These are phyloP conservation scores for Notiomystis cincta DNA, from an alignment of 2,113 vertebrate species.

Conservation along the genomic window DNA sequence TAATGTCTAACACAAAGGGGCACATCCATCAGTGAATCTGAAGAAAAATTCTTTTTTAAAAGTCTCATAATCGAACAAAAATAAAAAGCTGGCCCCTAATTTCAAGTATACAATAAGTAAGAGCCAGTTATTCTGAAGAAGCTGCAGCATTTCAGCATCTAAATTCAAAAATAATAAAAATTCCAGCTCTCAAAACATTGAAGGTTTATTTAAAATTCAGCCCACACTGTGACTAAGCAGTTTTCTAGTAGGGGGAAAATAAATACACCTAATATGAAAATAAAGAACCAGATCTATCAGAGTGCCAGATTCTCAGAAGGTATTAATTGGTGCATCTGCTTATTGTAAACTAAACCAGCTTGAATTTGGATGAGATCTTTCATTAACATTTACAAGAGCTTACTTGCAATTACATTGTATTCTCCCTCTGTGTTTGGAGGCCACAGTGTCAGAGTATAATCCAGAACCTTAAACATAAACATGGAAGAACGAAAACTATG, in stretches of 20 bases:
- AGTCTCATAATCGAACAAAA: not conserved
- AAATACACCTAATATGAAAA: not conserved
- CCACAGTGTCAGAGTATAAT: not conserved
- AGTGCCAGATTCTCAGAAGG: not conserved
- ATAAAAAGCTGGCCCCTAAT: not conserved
- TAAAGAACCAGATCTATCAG: not conserved
- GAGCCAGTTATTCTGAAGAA: not conserved
- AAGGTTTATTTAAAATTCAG: not conserved
- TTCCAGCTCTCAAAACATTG: not conserved
- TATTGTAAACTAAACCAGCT: not conserved
- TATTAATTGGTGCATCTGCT: not conserved
- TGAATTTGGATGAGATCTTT: not conserved
- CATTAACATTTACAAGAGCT: not conserved
- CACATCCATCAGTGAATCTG: not conserved
- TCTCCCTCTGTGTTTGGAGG: not conserved
- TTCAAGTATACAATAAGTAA: not conserved
- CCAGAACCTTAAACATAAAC: not conserved
- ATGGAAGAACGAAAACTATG: not conserved
- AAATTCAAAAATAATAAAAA: not conserved
- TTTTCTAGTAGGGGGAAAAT: not conserved
- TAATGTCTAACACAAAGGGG: not conserved
- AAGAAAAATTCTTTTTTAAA: not conserved
- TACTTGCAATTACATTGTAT: not conserved
- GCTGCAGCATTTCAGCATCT: not conserved
- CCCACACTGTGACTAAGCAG: not conserved